Evolutionary conservation across 1,140 invertebrate genomes (phyloP), one percentile per base, ranked within the genome.

Genomic region (Drosophila malerkotliana): DNA sequence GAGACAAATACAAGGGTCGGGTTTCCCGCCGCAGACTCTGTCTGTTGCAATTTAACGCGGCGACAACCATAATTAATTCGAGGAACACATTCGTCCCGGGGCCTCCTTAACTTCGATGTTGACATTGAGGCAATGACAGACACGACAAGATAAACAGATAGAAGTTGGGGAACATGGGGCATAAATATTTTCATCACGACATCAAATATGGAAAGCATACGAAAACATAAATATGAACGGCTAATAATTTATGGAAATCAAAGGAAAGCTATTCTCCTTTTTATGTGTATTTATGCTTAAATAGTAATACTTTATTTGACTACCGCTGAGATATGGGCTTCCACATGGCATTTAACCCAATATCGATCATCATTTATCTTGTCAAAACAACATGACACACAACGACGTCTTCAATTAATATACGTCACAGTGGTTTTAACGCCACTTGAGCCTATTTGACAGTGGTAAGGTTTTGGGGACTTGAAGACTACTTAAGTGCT

Each of bases 31-130:
- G 34, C 45, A 60, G 21, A 77, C 68, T 30, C 60, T 73, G 39
- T 30, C 60, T 73, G 39, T 51, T 51, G 71, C 68, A 64, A 85
- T 60, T 69, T 52, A 62, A 24, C 44, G 57, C 61, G 64, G 66
- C 56, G 82, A 77, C 74, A 78, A 59, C 58, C 58, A 24, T 78
- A 85, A 85, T 85, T 85, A 85, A 74, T 75, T 71, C 59, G 72
- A 55, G 60, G 10, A 61, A 68, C 53, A 75, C 48, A 74, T 57
- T 75, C 55, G 63, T 54, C 66, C 12, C 41, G 32, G 62, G 79
- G 26, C 55, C 26, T 37, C 47, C 30, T 49, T 45, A 51, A 60
- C 54, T 58, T 59, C 41, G 6, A 24, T 58, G 71, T 74, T 74
- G 72, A 74, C 59, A 74, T 64, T 73, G 59, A 56, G 52, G 30